Evolutionary conservation across 2,797 vertebrate species (phyloP).

Genomic region (Hydrophis major): DNA sequence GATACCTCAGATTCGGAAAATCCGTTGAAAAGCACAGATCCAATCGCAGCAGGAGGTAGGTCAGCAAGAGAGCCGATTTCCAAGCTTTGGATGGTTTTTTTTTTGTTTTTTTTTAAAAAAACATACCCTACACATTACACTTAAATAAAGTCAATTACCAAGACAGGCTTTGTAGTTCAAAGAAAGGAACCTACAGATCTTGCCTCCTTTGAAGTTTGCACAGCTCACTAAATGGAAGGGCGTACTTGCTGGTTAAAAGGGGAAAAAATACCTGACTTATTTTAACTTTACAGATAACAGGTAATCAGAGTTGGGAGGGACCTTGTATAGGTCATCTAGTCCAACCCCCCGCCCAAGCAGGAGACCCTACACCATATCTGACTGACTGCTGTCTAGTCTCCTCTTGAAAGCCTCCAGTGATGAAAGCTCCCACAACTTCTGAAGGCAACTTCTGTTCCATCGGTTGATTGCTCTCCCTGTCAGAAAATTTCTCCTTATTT

Average conservation of each 20-base stretch:
- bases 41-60: slow-evolving; percentile 29
- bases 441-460: too few species aligned
- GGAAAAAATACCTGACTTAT: not conserved
- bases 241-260: not conserved
- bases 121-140: slow-evolving; percentile 38
- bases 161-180: slow-evolving; percentile 34
- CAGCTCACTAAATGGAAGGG: not conserved
- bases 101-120: too few species aligned
- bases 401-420: too few species aligned
- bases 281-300: not conserved
- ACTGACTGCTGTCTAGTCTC: too few species aligned
- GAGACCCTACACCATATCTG: too few species aligned
- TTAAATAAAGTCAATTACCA: slow-evolving; percentile 60
- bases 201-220: slow-evolving; percentile 22
- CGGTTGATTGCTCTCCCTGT: too few species aligned
- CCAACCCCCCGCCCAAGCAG: too few species aligned
- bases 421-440: too few species aligned
- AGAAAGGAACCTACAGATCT: slow-evolving; percentile 7
- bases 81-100: slow-evolving; percentile 43
- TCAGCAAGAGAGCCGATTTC: slow-evolving; percentile 52
- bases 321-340: too few species aligned
- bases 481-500: too few species aligned
- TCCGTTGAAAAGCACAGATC: slow-evolving; percentile 58
- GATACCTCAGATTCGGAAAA: slow-evolving; percentile 61
- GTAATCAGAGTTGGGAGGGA: too few species aligned